phyloP scores from a whole-genome alignment of 2,888 invertebrate genomes.

The Tenodera sinensis region DNA sequence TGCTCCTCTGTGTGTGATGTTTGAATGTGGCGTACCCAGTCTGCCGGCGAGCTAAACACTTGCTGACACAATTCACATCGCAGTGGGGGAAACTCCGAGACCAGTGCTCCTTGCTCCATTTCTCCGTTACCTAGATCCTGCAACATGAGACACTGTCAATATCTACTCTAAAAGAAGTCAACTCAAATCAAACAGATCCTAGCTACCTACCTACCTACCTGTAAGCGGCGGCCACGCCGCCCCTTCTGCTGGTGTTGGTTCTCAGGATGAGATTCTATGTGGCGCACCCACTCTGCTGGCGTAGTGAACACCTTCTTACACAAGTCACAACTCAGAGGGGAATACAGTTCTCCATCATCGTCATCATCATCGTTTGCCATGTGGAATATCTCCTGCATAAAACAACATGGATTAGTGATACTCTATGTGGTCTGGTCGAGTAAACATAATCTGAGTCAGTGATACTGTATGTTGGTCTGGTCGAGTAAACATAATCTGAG shows the following conservation, averaged over 20 bases:
- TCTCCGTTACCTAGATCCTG: not conserved
- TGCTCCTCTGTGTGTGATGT: constrained; percentile 70
- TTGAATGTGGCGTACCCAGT: constrained; percentile 81
- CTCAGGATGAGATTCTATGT: constrained; percentile 59
- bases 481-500: too few relatives aligned
- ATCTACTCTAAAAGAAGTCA: too few relatives aligned
- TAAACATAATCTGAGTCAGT: too few relatives aligned
- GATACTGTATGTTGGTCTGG: too few relatives aligned
- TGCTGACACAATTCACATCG: constrained; percentile 81
- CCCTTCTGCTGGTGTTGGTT: constrained; percentile 18
- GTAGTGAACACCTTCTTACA: constrained; percentile 80
- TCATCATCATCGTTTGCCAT: constrained; percentile 44
- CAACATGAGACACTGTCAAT: not conserved
- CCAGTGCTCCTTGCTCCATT: not conserved
- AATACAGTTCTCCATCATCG: constrained; percentile 63
- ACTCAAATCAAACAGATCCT: too few relatives aligned
- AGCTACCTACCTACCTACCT: not conserved
- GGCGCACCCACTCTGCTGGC: constrained; percentile 81
- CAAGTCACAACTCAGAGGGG: constrained; percentile 76
- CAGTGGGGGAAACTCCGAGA: constrained; percentile 55
- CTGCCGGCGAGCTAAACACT: constrained; percentile 75
- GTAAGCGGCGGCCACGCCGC: not conserved
- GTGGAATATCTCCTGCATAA: constrained; percentile 27
- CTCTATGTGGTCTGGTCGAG: too few relatives aligned
- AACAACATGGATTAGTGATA: not conserved